Base-by-base conservation (phyloP, 2,113 vertebrate species). In the Uria lomvia region DNA sequence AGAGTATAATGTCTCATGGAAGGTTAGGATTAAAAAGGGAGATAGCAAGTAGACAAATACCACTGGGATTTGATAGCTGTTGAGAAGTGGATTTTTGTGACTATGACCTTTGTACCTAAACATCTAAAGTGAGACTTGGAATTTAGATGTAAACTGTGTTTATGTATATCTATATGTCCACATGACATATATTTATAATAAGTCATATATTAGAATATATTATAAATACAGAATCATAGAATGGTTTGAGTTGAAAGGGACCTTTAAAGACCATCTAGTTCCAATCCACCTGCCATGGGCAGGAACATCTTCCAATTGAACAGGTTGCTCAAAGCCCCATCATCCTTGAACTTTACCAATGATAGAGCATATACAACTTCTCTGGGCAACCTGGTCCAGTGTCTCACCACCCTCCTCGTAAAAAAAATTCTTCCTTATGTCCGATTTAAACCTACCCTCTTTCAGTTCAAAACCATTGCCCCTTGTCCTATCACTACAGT, bases 261-360 rank as follows among this genome's bases (percentile, higher is more conserved):
- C 15, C 5, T 55, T 55, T 47, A 12, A 52, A 83, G 12, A 50
- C 27, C 27, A 45, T 21, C 4, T 50, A 47, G 7, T 15, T 78
- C 6, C 20, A 67, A 23, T 1, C 0, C 3, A 13, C 4, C 12
- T 16, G 3, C 15, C 7, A 56, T 1, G 1, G 23, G 9, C 18
- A 67, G 59, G 19, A 26, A 16, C 7, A 20, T 12, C 8, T 55
- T 91, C 23, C 58, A 67, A 19, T 26, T 45, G 4, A 74, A 38
- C 2, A 22, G 4, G 3, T 79, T 85, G 11, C n/a, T 68, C 18
- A 36, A 79, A 60, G 16, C 2, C 22, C 1, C 1, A 3, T 52
- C 5, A 19, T 45, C 11, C 43, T 2, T 27, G 9, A 59, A 40
- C 3, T 55, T 32, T 84, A 79, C 42, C 11, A n/a, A 0, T 56